A percentile compares a stretch with the other conserved stretches of the same genome.
Evolutionary conservation across 2,113 vertebrate species (phyloP).

Genomic region (Odocoileus hemionus): DNA sequence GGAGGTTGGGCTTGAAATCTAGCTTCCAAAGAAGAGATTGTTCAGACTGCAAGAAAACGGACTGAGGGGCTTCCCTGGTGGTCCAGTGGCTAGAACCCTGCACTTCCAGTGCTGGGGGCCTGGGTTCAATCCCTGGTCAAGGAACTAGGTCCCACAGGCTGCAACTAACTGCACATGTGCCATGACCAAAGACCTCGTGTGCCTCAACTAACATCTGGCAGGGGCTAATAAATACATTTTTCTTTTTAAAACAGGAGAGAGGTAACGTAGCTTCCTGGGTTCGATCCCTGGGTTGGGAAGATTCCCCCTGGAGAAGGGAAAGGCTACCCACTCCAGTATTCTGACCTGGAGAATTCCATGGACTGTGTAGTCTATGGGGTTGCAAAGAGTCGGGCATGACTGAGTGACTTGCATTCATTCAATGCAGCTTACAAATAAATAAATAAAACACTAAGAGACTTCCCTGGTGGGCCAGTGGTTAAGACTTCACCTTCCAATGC

Average conservation of each 20-base stretch:
- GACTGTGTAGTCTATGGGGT: not conserved
- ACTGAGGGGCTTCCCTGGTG: not conserved
- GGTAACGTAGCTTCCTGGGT: not conserved
- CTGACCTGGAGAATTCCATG: not conserved
- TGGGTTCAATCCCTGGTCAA: not conserved
- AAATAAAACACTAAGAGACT: not conserved
- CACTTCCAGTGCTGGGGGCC: not conserved
- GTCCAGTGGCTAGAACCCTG: not conserved
- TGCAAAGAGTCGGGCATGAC: rapidly evolving
- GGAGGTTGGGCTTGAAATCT: not conserved
- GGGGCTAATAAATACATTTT: not conserved
- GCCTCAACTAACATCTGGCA: rapidly evolving
- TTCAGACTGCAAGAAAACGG: rapidly evolving
- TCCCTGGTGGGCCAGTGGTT: not conserved
- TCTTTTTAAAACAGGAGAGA: not conserved
- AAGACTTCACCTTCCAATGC: rapidly evolving
- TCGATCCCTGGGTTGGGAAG: rapidly evolving
- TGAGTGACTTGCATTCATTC: no score
- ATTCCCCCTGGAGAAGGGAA: not conserved
- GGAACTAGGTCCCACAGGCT: not conserved
- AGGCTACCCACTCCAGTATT: not conserved
- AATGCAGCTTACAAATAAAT: no score
- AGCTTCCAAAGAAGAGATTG: no score
- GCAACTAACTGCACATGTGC: not conserved
- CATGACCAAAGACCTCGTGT: not conserved